Evolutionary conservation across 2,888 invertebrate species (phyloP).

Genomic region (Anorthoa munda): DNA sequence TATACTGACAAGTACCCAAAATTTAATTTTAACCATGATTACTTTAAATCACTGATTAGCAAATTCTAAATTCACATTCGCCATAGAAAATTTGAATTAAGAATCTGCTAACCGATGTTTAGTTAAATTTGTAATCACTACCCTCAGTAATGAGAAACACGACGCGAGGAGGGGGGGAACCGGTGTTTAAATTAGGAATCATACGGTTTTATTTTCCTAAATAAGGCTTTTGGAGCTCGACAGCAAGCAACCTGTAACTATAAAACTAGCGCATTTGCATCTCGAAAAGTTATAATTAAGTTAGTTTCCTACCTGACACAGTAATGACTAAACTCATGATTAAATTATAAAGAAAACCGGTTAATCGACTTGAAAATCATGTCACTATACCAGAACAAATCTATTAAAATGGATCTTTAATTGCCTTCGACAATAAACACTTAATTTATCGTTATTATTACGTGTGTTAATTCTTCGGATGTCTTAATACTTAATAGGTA

Average conservation of each 20-base stretch:
- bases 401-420: slow-evolving; percentile 38
- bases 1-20: too few relatives aligned
- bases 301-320: slow-evolving; percentile 1
- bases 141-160: too few relatives aligned
- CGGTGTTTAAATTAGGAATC: too few relatives aligned
- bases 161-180: too few relatives aligned
- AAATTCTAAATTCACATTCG: too few relatives aligned
- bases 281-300: neutral
- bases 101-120: too few relatives aligned
- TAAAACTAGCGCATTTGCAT: neutral
- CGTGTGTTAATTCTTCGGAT: slow-evolving; percentile 30
- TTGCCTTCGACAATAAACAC: slow-evolving; percentile 23
- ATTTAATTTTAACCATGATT: too few relatives aligned
- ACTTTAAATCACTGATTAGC: too few relatives aligned
- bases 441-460: slow-evolving; percentile 30
- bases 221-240: too few relatives aligned
- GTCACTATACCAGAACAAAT: slow-evolving; percentile 26
- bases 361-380: slow-evolving; percentile 40
- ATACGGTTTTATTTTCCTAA: too few relatives aligned
- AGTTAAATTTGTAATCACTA: too few relatives aligned
- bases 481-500: slow-evolving; percentile 43
- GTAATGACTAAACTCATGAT: neutral
- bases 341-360: slow-evolving; percentile 1
- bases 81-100: too few relatives aligned
- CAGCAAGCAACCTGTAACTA: neutral